Evolutionary conservation across 2,113 vertebrate genomes (phyloP).

Genomic region (Ahaetulla prasina): DNA sequence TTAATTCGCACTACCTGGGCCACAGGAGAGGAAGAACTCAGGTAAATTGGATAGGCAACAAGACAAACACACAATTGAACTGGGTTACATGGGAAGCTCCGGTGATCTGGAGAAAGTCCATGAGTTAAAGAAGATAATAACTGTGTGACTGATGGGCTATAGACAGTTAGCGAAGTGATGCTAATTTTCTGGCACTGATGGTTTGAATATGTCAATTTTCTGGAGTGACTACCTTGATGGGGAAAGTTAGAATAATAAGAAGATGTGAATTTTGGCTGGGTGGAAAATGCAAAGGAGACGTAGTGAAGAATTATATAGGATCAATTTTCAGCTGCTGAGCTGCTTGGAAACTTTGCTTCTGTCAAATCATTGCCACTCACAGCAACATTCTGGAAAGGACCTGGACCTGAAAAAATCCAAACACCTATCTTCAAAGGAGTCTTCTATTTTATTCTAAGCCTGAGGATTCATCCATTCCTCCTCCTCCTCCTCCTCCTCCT

Average conservation of each 20-base stretch:
- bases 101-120: conserved; percentile 18
- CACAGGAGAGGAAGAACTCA: neutral
- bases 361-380: neutral
- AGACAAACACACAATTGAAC: conserved; percentile 13
- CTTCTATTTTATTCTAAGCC: neutral
- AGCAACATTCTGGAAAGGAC: neutral
- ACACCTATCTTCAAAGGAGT: neutral
- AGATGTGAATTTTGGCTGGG: neutral
- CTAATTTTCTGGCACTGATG: conserved; percentile 24
- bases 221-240: neutral
- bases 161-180: conserved; percentile 13
- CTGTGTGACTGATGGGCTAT: neutral
- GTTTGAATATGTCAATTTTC: conserved; percentile 1
- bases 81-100: neutral
- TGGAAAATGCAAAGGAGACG: neutral
- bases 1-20: neutral
- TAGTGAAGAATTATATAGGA: neutral
- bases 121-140: conserved; percentile 25
- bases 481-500: neutral
- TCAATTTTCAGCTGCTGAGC: too few species aligned
- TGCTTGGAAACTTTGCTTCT: neutral
- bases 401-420: neutral
- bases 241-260: neutral
- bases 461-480: neutral
- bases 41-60: neutral